Conservation (phyloP, 2,113 vertebrate species). For the Caloenas nicobarica region DNA sequence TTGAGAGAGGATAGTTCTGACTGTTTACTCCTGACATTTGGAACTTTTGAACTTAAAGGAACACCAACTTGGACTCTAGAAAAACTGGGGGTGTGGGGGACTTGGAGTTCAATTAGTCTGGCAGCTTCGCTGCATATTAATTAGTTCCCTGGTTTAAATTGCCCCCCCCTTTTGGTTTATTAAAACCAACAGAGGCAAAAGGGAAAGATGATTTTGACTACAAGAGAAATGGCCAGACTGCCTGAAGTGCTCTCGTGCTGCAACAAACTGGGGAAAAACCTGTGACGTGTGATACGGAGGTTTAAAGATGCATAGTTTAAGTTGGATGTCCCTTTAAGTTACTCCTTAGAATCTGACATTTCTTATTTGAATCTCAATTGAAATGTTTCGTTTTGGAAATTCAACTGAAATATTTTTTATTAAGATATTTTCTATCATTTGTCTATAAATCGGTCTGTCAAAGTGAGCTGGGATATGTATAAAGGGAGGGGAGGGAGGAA, state of each 20-base stretch:
- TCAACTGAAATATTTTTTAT: neutral
- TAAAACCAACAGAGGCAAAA: neutral
- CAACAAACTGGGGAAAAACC: neutral
- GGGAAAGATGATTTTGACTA: neutral
- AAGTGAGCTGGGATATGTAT: neutral
- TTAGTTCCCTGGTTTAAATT: neutral
- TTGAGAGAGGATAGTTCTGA: neutral
- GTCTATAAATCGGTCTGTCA: neutral
- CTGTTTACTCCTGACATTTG: neutral
- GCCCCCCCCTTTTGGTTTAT: neutral
- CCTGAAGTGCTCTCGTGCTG: neutral
- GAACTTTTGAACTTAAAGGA: neutral
- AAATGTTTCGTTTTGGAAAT: neutral
- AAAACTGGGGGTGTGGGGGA: neutral
- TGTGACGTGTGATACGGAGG: neutral
- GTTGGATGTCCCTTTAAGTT: conserved; percentile 48
- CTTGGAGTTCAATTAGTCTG: neutral
- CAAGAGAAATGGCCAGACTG: neutral
- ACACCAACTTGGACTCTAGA: neutral
- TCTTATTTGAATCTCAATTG: neutral
- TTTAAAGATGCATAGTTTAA: neutral
- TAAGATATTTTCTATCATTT: conserved; percentile 60
- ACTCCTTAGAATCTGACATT: neutral
- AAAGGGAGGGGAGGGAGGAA: neutral
- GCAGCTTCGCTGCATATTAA: neutral